Percentiles rank a stretch among this genome's conserved stretches.
These are phyloP conservation scores for Sardinella longiceps DNA, from an alignment of 2,797 vertebrate genomes.

Conservation along the genomic window DNA sequence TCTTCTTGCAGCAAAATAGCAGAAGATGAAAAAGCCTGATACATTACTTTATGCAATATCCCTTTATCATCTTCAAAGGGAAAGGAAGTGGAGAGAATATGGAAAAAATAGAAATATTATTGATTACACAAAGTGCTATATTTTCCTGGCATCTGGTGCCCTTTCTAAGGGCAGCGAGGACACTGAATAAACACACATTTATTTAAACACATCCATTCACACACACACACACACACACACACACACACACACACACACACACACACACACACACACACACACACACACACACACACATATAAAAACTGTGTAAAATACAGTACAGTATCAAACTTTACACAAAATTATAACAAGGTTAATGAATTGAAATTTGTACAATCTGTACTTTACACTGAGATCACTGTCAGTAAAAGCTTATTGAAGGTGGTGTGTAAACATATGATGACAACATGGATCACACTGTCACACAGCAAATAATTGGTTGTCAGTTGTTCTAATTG, in stretches of 20 bases:
- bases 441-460: neutral
- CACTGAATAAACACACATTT: neutral
- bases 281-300: neutral
- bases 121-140: slow-evolving; percentile 12
- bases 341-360: too few relatives aligned
- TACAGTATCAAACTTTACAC: too few relatives aligned
- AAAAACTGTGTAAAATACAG: too few relatives aligned
- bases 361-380: neutral
- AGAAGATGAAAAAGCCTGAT: slow-evolving; percentile 56
- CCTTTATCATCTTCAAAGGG: neutral
- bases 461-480: neutral
- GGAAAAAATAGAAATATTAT: neutral
- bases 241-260: neutral
- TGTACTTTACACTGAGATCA: neutral
- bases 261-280: neutral
- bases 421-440: neutral
- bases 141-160: neutral
- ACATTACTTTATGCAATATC: neutral
- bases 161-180: neutral
- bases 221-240: neutral
- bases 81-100: neutral
- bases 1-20: slow-evolving; percentile 45
- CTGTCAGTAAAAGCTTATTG: neutral
- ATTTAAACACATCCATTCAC: too few relatives aligned
- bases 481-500: neutral